Base-by-base conservation (phyloP, 1,140 invertebrate genomes). In the Scaptomyza pallida region DNA sequence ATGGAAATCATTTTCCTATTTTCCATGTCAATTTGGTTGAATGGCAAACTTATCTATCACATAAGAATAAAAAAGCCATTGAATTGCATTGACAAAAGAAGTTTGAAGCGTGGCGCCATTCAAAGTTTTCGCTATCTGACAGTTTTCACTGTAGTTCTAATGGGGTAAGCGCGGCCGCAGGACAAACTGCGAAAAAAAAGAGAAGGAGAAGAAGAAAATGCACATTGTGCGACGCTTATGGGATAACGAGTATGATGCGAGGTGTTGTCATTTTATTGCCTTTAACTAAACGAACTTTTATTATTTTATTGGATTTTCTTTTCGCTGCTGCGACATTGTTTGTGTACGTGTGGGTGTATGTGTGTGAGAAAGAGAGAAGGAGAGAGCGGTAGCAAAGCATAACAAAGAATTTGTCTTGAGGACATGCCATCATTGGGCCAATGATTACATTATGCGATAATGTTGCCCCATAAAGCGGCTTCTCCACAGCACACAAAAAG, bases 371-470 rank as follows among this genome's bases (percentile, higher is more conserved):
- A 26, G 23, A 26, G 33, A n/a, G 12, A 3, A 12, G 16, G 26
- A n/a, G 15, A 2, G 0, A 26, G 23, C 23, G 23, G 1, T 8
- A 5, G 4, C n/a, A n/a, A 10, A 35, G 33, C 33, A 35, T 78
- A 81, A 86, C 81, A 86, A 86, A 88, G 82, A 86, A 86, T 86
- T 86, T 88, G 81, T 86, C 81, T 86, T 88, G 64, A 81, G 81
- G 81, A 88, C 82, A 86, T 86, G 82, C 70, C 82, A 88, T 86
- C 83, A 82, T 88, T 82, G 80, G 62, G 74, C 75, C 78, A 89
- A 88, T 89, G 82, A 88, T 88, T 88, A 88, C 83, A 88, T 88
- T 88, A 88, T 88, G 82, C 82, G 82, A 88, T 89, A 88, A 88
- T 88, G 82, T 89, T 73, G 78, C 73, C 76, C 83, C 83, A 78